phyloP scores from a whole-genome alignment of 2,113 vertebrate genomes.

The Climacteris rufus region DNA sequence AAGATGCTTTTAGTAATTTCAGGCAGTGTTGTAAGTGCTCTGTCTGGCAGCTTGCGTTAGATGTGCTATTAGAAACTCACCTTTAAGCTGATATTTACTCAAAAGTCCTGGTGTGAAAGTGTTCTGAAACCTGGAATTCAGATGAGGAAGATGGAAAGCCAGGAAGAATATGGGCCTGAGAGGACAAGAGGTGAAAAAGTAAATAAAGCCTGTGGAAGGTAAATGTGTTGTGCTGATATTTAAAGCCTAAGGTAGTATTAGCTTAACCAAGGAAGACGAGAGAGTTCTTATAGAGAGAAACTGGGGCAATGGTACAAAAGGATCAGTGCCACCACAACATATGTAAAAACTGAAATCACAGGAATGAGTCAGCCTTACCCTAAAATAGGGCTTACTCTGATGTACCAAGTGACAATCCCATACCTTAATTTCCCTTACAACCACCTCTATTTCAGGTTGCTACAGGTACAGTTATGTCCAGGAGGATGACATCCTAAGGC shows the following conservation, averaged over 20 bases:
- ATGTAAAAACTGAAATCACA: not conserved
- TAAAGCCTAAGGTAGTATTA: not conserved
- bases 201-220: not conserved
- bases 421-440: not conserved
- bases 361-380: not conserved
- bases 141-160: not conserved
- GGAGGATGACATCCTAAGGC: conserved; percentile 52
- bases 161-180: not conserved
- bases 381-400: not conserved
- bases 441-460: conserved; percentile 74
- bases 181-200: not conserved
- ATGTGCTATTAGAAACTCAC: not conserved
- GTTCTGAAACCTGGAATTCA: not conserved
- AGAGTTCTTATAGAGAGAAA: not conserved
- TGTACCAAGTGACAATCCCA: not conserved
- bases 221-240: not conserved
- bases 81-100: not conserved
- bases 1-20: not conserved
- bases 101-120: not conserved
- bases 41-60: not conserved
- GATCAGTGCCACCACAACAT: not conserved
- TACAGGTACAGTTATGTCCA: conserved; percentile 81
- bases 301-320: not conserved
- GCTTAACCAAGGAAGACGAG: not conserved
- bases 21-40: not conserved